phyloP scores from a whole-genome alignment of 2,113 vertebrate genomes.

The Pristiophorus japonicus region DNA sequence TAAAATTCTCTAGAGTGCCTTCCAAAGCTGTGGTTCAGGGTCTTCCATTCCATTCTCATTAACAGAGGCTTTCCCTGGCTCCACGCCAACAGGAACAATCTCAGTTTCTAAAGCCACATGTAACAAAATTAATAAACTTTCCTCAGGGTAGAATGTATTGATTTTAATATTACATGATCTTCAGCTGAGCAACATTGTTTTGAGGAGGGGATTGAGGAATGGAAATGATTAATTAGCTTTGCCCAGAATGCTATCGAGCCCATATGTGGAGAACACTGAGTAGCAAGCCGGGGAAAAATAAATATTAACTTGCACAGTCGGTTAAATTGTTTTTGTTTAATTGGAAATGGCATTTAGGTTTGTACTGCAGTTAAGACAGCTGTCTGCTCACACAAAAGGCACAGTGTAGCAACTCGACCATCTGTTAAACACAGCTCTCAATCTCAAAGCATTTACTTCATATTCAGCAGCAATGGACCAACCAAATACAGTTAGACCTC shows the following conservation, averaged over 20 bases:
- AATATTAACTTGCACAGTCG: slow-evolving; percentile 6
- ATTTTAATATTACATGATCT: neutral
- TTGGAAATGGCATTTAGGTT: slow-evolving; percentile 12
- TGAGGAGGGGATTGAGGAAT: neutral
- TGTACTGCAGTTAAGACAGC: neutral
- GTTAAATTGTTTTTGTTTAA: slow-evolving; percentile 25
- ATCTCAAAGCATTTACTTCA: neutral
- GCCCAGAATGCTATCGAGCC: neutral
- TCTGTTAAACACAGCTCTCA: slow-evolving; percentile 24
- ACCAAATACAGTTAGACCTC: neutral
- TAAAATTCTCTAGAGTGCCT: neutral
- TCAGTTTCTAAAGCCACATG: neutral
- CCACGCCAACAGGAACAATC: neutral
- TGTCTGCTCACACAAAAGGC: neutral
- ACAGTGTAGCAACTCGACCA: neutral
- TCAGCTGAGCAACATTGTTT: neutral
- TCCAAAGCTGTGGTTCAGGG: neutral
- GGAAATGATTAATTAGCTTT: neutral
- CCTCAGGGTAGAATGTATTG: neutral
- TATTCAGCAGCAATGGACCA: neutral
- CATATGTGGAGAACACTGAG: neutral
- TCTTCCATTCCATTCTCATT: neutral
- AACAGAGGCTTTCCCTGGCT: neutral
- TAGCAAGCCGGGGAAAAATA: neutral
- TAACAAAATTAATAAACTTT: neutral